phyloP scores from a whole-genome alignment of 1,140 invertebrate species.

The Leptopilina boulardi region DNA sequence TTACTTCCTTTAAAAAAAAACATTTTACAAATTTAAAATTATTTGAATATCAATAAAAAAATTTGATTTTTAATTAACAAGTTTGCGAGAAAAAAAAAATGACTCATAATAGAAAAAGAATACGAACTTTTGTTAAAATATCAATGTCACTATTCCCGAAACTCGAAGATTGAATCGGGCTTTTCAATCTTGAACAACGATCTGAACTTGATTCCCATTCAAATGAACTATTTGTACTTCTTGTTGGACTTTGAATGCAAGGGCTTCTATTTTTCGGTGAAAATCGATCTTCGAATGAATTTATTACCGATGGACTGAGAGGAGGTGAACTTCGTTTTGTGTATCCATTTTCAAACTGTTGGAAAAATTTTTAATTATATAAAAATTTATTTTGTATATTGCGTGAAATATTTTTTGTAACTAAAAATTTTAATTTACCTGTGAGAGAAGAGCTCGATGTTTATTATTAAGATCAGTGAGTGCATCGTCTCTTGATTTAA shows the following conservation, averaged over 20 bases:
- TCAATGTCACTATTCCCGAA: constrained; percentile 36
- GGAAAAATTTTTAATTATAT: constrained; percentile 37
- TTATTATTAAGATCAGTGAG: constrained; percentile 72
- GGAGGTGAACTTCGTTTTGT: constrained; percentile 62
- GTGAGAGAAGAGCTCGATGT: constrained; percentile 66
- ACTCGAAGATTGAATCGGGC: constrained; percentile 8
- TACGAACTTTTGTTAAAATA: constrained; percentile 38
- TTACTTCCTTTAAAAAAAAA: constrained; percentile 59
- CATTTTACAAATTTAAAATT: constrained; percentile 28
- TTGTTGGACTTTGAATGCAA: constrained; percentile 52
- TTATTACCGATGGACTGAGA: constrained; percentile 61
- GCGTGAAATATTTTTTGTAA: no score
- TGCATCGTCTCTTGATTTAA: constrained; percentile 70
- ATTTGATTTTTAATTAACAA: no score
- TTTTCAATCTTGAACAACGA: constrained; percentile 30
- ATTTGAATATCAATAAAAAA: constrained; percentile 12
- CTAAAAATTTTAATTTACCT: constrained; percentile 57
- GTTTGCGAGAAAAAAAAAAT: not conserved
- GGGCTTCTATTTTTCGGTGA: constrained; percentile 54
- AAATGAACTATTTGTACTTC: constrained; percentile 51
- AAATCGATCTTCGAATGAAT: constrained; percentile 46
- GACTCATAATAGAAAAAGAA: constrained; percentile 22
- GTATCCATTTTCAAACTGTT: constrained; percentile 68
- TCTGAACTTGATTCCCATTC: constrained; percentile 59
- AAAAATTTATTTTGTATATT: no score